Conservation (phyloP, 2,888 invertebrate genomes). For the Lingula anatina region DNA sequence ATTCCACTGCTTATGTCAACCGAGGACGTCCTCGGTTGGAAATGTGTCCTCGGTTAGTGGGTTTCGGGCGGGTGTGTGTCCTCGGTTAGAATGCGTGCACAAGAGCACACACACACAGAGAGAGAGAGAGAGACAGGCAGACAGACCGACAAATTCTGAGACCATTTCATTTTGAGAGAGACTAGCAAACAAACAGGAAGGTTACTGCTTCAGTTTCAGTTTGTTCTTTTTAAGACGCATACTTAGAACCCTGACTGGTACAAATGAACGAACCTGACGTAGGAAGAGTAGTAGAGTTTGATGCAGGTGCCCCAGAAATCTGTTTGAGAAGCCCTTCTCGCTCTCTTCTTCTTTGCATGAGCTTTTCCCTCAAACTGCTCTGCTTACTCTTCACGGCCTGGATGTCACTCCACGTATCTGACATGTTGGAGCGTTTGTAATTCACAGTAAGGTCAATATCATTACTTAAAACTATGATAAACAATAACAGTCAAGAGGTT, state of each 20-base stretch:
- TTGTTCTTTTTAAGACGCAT: slow-evolving; percentile 4
- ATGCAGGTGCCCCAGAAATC: too few species aligned
- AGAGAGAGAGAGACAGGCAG: too few species aligned
- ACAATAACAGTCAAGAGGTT: too few species aligned
- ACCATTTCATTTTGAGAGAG: background rate
- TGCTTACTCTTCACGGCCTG: slow-evolving; percentile 90
- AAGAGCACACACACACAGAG: too few species aligned
- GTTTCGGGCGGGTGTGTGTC: too few species aligned
- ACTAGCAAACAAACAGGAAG: background rate
- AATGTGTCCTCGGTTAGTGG: too few species aligned
- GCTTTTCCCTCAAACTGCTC: slow-evolving; percentile 78
- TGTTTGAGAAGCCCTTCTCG: slow-evolving; percentile 67
- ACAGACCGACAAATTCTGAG: too few species aligned
- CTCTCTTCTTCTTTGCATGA: slow-evolving; percentile 88
- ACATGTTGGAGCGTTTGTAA: slow-evolving; percentile 14
- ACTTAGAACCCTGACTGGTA: slow-evolving; percentile 7
- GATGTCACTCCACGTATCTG: slow-evolving; percentile 92
- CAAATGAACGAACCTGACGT: slow-evolving; percentile 6
- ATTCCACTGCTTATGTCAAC: too few species aligned
- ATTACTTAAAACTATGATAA: too few species aligned
- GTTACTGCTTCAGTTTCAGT: slow-evolving; percentile 7
- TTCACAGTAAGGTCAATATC: too few species aligned
- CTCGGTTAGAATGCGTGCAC: too few species aligned
- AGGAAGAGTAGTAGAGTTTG: slow-evolving; percentile 1
- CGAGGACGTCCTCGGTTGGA: too few species aligned